These are phyloP conservation scores for Eutrigla gurnardus DNA, from an alignment of 2,797 vertebrate genomes.

Conservation along the genomic window DNA sequence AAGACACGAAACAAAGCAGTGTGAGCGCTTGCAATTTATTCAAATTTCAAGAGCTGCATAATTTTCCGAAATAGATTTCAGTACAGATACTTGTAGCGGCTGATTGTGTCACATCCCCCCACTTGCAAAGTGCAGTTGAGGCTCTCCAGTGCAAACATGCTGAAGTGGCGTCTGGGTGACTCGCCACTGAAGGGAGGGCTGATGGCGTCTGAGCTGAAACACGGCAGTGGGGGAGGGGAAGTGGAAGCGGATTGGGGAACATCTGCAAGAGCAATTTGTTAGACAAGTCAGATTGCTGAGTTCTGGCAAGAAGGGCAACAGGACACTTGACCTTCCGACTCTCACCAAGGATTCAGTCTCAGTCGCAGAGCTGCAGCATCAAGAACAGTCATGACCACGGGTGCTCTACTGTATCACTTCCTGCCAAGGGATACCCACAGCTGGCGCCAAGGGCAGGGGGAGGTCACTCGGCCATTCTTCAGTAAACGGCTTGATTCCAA, in stretches of 20 bases:
- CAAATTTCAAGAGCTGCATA: conserved; percentile 47
- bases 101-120: conserved; percentile 22
- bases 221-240: conserved; percentile 47
- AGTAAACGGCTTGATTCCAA: conserved; percentile 65
- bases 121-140: conserved; percentile 19
- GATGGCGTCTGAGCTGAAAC: conserved; percentile 63
- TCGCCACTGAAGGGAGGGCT: conserved; percentile 37
- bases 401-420: conserved; percentile 44
- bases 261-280: conserved; percentile 79
- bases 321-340: conserved; percentile 38
- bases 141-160: conserved; percentile 11
- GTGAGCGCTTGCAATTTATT: conserved; percentile 29
- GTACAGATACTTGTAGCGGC: conserved; percentile 19
- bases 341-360: conserved; percentile 41
- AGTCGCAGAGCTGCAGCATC: conserved; percentile 11
- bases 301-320: conserved; percentile 45
- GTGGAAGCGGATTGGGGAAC: conserved; percentile 70
- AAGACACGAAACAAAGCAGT: conserved; percentile 38
- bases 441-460: conserved; percentile 52
- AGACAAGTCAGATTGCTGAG: conserved; percentile 68
- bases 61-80: conserved; percentile 47
- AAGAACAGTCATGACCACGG: conserved; percentile 28
- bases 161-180: conserved; percentile 36
- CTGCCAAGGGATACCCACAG: conserved; percentile 41
- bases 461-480: conserved; percentile 54